These are phyloP conservation scores for Caenorhabditis uteleia DNA, from an alignment of 2,888 invertebrate species.

Conservation along the genomic window DNA sequence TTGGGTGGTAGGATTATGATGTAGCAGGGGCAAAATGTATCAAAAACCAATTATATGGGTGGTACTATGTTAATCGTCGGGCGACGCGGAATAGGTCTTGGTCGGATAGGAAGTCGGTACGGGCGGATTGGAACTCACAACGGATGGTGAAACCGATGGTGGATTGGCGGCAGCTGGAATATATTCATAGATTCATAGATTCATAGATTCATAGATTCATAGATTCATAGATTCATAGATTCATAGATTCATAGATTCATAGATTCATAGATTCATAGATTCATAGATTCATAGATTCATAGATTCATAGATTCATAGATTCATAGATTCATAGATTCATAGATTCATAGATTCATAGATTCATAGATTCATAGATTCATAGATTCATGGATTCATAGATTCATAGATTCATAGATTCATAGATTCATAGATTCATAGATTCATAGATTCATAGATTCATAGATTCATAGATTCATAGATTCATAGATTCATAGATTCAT, in stretches of 20 bases:
- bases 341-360: background rate
- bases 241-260: conserved; percentile 5
- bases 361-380: conserved; percentile 25
- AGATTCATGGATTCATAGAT: conserved; percentile 14
- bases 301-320: conserved; percentile 19
- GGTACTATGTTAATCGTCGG: conserved; percentile 34
- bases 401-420: conserved; percentile 5
- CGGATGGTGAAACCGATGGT: conserved; percentile 55
- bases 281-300: conserved; percentile 1
- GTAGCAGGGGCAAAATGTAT: no score
- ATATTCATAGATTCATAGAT: background rate
- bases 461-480: conserved; percentile 19
- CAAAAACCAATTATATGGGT: no score
- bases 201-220: conserved; percentile 25
- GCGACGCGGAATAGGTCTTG: conserved; percentile 55
- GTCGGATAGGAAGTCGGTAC: conserved; percentile 56
- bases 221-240: conserved; percentile 14
- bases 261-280: conserved; percentile 25
- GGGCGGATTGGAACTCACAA: conserved; percentile 60
- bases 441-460: conserved; percentile 1
- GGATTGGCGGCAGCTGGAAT: conserved; percentile 29
- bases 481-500: conserved; percentile 25
- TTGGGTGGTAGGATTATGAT: no score
- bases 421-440: conserved; percentile 25
- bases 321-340: conserved; percentile 25